phyloP scores from a whole-genome alignment of 2,888 invertebrate species.

The Ommatoiulus sabulosus region DNA sequence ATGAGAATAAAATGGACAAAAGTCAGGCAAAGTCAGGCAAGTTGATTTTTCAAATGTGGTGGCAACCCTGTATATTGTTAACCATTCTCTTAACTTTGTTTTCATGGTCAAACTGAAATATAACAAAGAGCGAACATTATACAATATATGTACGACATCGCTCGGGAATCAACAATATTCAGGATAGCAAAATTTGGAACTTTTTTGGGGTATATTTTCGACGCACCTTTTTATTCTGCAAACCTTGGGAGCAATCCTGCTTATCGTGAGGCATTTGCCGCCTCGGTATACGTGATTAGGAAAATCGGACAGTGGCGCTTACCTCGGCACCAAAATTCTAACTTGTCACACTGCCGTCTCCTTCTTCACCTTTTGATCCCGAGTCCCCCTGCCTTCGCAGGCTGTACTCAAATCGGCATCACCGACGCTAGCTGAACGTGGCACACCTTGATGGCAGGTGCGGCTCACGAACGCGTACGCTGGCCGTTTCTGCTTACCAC shows the following conservation, averaged over 20 bases:
- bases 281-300: neutral
- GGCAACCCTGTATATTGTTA: too few species aligned
- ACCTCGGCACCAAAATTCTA: neutral
- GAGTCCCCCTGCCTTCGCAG: neutral
- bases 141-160: too few species aligned
- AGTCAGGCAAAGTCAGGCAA: too few species aligned
- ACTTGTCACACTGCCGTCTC: slow-evolving; percentile 54
- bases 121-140: too few species aligned
- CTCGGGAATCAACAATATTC: too few species aligned
- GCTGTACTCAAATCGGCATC: slow-evolving; percentile 48
- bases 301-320: neutral
- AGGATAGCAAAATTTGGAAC: neutral
- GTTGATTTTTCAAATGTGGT: too few species aligned
- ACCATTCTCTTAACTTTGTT: too few species aligned
- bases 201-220: neutral
- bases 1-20: too few species aligned
- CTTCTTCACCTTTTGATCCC: slow-evolving; percentile 52
- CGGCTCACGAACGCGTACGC: slow-evolving; percentile 56
- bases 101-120: too few species aligned
- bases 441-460: slow-evolving; percentile 45
- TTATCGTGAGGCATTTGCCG: neutral
- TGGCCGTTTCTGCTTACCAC: slow-evolving; percentile 7
- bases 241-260: neutral
- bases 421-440: slow-evolving; percentile 49
- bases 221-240: neutral